Percentiles rank a stretch among this genome's conserved stretches.
Evolutionary conservation across 2,113 vertebrate species (phyloP).

Genomic region (Corvus hawaiiensis): DNA sequence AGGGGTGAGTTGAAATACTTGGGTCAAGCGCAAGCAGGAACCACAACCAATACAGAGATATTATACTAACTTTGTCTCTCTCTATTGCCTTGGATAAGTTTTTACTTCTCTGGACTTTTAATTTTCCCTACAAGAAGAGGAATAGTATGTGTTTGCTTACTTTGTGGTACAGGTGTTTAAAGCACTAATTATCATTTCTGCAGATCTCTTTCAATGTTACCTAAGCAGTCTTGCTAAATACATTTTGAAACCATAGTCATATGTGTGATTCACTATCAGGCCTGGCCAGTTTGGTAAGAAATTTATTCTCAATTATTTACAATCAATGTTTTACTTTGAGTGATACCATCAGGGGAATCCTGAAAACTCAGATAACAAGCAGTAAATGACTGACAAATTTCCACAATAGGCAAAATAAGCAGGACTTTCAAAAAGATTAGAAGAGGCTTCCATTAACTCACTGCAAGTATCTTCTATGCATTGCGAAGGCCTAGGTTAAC

Average conservation of each 20-base stretch:
- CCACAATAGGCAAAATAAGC: not conserved
- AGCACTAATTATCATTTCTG: slow-evolving; percentile 22
- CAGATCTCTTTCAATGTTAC: slow-evolving; percentile 27
- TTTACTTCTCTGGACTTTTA: slow-evolving; percentile 4
- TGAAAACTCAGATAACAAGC: not conserved
- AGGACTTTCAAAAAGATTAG: not conserved
- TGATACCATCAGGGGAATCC: not conserved
- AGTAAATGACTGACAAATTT: not conserved
- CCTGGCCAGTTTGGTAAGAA: slow-evolving; percentile 34
- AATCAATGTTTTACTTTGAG: not conserved
- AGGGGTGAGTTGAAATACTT: not conserved
- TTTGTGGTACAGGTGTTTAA: slow-evolving; percentile 29
- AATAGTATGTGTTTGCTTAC: not conserved
- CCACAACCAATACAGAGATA: not conserved
- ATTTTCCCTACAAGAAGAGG: not conserved
- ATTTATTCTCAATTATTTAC: slow-evolving; percentile 25
- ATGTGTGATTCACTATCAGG: not conserved
- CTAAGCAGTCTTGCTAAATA: slow-evolving; percentile 43
- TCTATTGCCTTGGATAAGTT: not conserved
- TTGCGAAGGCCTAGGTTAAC: not conserved
- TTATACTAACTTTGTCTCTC: not conserved
- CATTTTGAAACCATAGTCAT: slow-evolving; percentile 32
- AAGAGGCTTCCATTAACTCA: not conserved
- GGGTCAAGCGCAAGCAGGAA: not conserved
- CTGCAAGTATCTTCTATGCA: not conserved